These are phyloP conservation scores for Epinephelus fuscoguttatus DNA, from an alignment of 2,113 vertebrate species.

Conservation along the genomic window DNA sequence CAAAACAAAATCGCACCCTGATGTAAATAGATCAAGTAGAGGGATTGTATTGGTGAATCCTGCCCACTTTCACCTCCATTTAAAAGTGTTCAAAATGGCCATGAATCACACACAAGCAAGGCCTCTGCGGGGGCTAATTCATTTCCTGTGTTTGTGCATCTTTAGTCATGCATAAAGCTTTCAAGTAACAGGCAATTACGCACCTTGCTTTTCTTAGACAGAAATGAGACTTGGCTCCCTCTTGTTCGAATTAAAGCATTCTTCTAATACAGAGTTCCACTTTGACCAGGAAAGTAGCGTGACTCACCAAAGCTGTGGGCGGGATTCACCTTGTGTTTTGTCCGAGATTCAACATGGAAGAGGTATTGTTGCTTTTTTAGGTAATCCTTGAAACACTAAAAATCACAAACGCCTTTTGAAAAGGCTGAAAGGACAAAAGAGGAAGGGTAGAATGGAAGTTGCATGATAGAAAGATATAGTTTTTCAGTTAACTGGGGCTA, in stretches of 20 bases:
- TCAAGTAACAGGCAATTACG: not conserved
- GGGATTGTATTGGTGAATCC: not conserved
- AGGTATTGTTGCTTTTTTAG: not conserved
- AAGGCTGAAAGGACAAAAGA: not conserved
- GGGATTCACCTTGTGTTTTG: not conserved
- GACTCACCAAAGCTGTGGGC: not conserved
- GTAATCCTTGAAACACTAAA: not conserved
- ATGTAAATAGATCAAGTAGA: conserved; percentile 19
- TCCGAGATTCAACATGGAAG: not conserved
- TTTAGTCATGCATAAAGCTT: conserved; percentile 13
- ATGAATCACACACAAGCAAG: not conserved
- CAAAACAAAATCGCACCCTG: not conserved
- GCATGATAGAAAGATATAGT: not conserved
- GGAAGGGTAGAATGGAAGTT: not conserved
- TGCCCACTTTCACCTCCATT: not conserved
- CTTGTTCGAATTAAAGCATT: not conserved
- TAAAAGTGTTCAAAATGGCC: conserved; percentile 15
- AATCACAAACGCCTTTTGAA: not conserved
- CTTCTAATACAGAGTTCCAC: not conserved
- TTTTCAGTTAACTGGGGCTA: not conserved
- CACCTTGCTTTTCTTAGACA: not conserved
- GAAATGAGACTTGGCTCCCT: not conserved
- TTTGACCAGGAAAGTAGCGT: not conserved
- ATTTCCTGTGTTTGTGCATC: not conserved
- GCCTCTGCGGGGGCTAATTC: not conserved